Conservation (phyloP, 2,888 invertebrate genomes). For the Spisula solida region DNA sequence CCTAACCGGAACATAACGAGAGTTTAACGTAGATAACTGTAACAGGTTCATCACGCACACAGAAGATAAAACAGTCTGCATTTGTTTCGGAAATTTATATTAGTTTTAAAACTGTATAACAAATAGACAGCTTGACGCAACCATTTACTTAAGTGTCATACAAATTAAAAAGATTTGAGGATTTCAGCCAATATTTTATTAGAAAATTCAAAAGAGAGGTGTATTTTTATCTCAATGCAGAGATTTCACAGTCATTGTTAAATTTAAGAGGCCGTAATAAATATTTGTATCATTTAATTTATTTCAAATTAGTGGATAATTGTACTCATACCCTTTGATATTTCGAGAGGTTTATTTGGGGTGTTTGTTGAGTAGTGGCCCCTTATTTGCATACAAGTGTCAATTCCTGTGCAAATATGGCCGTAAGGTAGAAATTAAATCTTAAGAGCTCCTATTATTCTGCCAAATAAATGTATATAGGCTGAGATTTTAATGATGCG, state of each 20-base stretch:
- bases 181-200: neutral
- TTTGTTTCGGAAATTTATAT: no score
- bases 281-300: constrained; percentile 3
- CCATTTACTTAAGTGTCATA: neutral
- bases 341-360: neutral
- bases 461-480: neutral
- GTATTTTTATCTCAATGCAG: neutral
- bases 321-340: neutral
- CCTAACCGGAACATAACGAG: no score
- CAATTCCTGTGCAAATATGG: constrained; percentile 30
- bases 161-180: neutral
- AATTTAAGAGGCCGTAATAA: neutral
- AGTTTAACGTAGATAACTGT: no score
- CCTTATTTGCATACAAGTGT: constrained; percentile 37
- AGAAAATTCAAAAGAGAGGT: constrained; percentile 3
- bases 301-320: constrained; percentile 8
- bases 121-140: neutral
- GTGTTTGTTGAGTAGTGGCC: neutral
- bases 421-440: neutral
- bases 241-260: neutral
- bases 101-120: neutral
- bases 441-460: neutral
- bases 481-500: neutral
- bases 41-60: no score
- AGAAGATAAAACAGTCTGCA: no score